Evolutionary conservation across 2,888 invertebrate species (phyloP), one percentile per base, ranked within the genome.

Genomic region (Microdon myrmicae): DNA sequence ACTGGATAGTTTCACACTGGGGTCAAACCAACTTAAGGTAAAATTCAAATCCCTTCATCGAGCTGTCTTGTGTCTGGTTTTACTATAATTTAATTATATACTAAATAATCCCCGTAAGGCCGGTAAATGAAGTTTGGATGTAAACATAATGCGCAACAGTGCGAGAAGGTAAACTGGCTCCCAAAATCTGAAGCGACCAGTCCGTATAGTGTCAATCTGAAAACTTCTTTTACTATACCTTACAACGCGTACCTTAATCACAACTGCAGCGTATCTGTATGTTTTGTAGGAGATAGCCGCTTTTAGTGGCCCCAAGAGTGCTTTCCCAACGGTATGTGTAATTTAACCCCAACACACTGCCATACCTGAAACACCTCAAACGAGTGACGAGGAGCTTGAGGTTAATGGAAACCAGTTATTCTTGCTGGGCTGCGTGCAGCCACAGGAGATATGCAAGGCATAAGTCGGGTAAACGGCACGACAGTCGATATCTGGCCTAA

Each of bases 301-400:
- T 14, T 25, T 16, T 26, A 39, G 25, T 26, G 25, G 7, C 16
- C 13, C 0, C 13, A 3, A 7, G 10, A n/a, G 28, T 26, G 29
- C 35, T 53, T 31, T 8, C 9, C 34, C 28, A n/a, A n/a, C n/a
- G n/a, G 47, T 41, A 55, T 55, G 45, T 47, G 47, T 55, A 41
- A 55, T 32, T 39, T 26, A 34, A 38, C 17, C 32, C 44, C 16
- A 35, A 16, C 6, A 26, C 34, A 35, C 53, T 22, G 35, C 19
- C 4, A 13, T 8, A n/a, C n/a, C n/a, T n/a, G n/a, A n/a, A n/a
- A 10, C 20, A 22, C n/a, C 22, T 4, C 12, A 25, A 19, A 38
- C 25, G 25, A 28, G 28, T n/a, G 28, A 47, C 14, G 16, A 45
- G 39, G 39, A 39, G 39, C 19, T 16, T 22, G 7, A 31, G 47